Evolutionary conservation across 2,797 vertebrate species (phyloP).

Genomic region (Oreortyx pictus): DNA sequence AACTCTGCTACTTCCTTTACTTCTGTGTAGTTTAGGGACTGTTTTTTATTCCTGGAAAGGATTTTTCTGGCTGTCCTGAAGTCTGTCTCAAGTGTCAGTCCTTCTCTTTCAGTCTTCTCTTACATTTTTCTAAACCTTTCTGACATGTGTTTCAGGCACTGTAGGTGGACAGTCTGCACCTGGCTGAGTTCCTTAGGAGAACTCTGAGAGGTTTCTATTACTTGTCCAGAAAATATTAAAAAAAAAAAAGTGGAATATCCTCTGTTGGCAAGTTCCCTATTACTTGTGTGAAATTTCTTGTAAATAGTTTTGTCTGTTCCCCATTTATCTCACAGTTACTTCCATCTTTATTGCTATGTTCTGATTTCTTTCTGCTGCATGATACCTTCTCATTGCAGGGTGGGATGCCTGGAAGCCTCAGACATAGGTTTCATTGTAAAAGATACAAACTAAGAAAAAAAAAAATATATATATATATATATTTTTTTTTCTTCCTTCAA

Average conservation of each 20-base stretch:
- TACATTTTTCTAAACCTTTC: neutral
- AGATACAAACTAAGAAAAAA: neutral
- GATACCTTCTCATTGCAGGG: neutral
- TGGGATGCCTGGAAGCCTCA: neutral
- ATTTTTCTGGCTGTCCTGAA: neutral
- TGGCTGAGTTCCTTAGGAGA: neutral
- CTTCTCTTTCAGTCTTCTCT: neutral
- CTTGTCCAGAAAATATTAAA: neutral
- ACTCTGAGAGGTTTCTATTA: neutral
- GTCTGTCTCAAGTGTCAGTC: neutral
- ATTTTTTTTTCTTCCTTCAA: neutral
- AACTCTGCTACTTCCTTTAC: neutral
- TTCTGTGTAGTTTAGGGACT: neutral
- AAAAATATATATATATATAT: too few species aligned
- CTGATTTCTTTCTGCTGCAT: neutral
- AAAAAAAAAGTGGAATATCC: neutral
- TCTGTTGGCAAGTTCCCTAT: neutral
- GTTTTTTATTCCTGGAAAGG: neutral
- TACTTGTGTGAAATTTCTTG: neutral
- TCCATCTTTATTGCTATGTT: neutral
- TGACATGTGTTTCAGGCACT: neutral
- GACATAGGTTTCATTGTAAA: neutral
- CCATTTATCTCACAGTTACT: neutral
- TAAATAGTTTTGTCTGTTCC: neutral
- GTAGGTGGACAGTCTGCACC: neutral